Percentiles rank a stretch among this genome's conserved stretches.
phyloP scores from a whole-genome alignment of 2,888 invertebrate genomes.

The Mythimna vitellina region DNA sequence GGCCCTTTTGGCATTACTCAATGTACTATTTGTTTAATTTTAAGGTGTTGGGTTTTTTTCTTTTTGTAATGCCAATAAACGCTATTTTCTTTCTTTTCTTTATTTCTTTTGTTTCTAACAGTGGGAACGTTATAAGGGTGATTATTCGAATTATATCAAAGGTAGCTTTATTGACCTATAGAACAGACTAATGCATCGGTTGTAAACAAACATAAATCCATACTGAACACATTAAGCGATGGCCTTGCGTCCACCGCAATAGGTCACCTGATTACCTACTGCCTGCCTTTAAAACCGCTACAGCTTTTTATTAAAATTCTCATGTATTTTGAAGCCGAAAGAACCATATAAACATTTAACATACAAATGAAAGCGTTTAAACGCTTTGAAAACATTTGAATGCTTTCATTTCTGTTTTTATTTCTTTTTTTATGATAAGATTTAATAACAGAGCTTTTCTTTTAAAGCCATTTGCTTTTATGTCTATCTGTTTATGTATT shows the following conservation, averaged over 20 bases:
- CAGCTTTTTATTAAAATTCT: slow-evolving; percentile 21
- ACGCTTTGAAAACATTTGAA: slow-evolving; percentile 38
- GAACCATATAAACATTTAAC: slow-evolving; percentile 19
- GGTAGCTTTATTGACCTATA: slow-evolving; percentile 3
- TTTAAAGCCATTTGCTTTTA: slow-evolving; percentile 25
- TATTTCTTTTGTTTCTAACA: no score
- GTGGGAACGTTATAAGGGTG: no score
- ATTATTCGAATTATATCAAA: neutral
- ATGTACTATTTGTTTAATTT: no score
- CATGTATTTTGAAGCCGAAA: slow-evolving; percentile 12
- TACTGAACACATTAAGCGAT: slow-evolving; percentile 35
- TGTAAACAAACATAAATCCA: slow-evolving; percentile 24
- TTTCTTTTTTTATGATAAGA: slow-evolving; percentile 41
- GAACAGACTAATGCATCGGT: slow-evolving; percentile 14
- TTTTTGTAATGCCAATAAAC: no score
- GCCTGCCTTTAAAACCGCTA: slow-evolving; percentile 1
- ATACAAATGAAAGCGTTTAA: slow-evolving; percentile 28
- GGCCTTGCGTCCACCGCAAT: slow-evolving; percentile 24
- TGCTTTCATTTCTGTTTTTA: slow-evolving; percentile 33
- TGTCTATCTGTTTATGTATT: neutral
- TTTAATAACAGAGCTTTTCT: slow-evolving; percentile 31
- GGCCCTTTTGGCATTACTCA: no score
- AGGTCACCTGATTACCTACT: slow-evolving; percentile 25
- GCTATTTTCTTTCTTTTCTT: no score
- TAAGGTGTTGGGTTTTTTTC: no score